These are phyloP conservation scores for Phymanthus crucifer DNA, from an alignment of 92 coral and sea anemone species.

Conservation along the genomic window DNA sequence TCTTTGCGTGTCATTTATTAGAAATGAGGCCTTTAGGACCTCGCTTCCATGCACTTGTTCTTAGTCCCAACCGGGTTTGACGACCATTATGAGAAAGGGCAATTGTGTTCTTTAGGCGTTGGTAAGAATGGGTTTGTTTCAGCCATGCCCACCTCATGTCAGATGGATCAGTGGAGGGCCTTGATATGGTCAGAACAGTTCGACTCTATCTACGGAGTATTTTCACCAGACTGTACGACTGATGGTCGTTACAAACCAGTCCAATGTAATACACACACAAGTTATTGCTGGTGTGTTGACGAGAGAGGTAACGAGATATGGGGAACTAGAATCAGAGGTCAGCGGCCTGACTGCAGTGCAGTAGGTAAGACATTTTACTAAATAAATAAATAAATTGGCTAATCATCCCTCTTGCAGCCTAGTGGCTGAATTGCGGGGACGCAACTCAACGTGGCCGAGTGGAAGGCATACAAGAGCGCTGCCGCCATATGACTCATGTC, in stretches of 20 bases:
- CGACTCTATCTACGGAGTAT: conserved; percentile 53
- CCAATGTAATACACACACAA: conserved; percentile 81
- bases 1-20: no score
- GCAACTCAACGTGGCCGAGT: no score
- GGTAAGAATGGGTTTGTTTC: conserved; percentile 19
- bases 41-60: no score
- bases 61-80: no score
- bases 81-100: no score
- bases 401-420: no score
- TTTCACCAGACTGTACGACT: conserved; percentile 67
- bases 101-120: not conserved
- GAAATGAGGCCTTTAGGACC: no score
- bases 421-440: no score
- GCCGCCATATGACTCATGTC: no score
- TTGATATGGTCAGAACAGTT: conserved; percentile 75
- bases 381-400: no score
- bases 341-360: conserved; percentile 59
- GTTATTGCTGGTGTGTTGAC: conserved; percentile 95
- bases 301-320: conserved; percentile 76
- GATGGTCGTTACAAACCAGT: conserved; percentile 60
- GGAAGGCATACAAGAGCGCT: no score
- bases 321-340: conserved; percentile 79
- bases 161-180: conserved; percentile 67
- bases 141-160: conserved; percentile 63
- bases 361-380: conserved; percentile 45